A percentile compares a stretch with the other conserved stretches of the same genome.
Evolutionary conservation across 2,888 invertebrate genomes (phyloP).

Genomic region (Agrotis clavis): DNA sequence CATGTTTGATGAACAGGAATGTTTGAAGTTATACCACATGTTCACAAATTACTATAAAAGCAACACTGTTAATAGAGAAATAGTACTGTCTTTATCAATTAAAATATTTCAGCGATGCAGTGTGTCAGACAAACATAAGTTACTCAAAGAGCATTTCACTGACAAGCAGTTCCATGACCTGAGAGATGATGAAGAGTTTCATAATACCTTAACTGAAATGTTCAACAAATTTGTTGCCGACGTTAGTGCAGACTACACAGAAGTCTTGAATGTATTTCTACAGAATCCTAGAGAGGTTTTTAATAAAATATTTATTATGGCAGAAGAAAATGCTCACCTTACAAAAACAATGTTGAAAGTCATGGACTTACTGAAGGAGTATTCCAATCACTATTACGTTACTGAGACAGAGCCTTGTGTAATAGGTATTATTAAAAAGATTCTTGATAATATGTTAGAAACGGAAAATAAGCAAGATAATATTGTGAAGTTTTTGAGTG

Average conservation of each 20-base stretch:
- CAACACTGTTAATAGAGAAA: constrained; percentile 66
- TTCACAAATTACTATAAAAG: constrained; percentile 68
- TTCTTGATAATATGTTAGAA: constrained; percentile 71
- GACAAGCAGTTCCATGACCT: constrained; percentile 74
- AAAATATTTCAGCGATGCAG: constrained; percentile 78
- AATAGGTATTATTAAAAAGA: constrained; percentile 73
- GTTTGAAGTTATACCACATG: constrained; percentile 72
- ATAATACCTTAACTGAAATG: constrained; percentile 74
- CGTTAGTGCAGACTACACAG: constrained; percentile 74
- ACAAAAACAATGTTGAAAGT: constrained; percentile 80
- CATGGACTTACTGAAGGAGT: constrained; percentile 78
- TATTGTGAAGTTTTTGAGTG: constrained; percentile 78
- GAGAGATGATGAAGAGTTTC: constrained; percentile 72
- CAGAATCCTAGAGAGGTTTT: constrained; percentile 82
- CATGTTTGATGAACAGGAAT: constrained; percentile 74
- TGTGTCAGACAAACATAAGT: constrained; percentile 70
- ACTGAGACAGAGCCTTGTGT: constrained; percentile 81
- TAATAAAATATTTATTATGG: constrained; percentile 78
- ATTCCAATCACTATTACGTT: constrained; percentile 79
- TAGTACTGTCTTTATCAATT: constrained; percentile 70
- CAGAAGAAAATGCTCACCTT: constrained; percentile 79
- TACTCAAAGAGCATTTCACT: constrained; percentile 77
- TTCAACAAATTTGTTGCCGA: constrained; percentile 83
- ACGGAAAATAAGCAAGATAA: constrained; percentile 74
- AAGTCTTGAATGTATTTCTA: constrained; percentile 79